Evolutionary conservation across 2,797 vertebrate species (phyloP).

Genomic region (Neopelma chrysocephalum): DNA sequence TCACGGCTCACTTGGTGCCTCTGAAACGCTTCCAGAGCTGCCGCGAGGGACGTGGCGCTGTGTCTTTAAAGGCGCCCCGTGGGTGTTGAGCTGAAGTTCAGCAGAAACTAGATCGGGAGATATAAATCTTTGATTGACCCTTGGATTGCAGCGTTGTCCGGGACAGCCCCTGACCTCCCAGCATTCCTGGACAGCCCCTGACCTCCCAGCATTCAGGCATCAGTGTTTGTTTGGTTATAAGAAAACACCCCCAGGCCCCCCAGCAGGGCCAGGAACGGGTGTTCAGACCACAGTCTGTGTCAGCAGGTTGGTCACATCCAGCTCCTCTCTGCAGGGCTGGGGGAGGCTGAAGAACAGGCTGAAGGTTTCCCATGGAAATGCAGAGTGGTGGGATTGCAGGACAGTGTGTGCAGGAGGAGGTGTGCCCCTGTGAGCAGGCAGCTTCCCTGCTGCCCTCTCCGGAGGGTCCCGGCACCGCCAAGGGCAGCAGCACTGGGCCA

Average conservation of each 20-base stretch:
- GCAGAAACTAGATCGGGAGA: slow-evolving; percentile 11
- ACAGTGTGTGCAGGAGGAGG: background rate
- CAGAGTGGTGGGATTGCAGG: background rate
- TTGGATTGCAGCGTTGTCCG: background rate
- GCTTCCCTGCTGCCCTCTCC: background rate
- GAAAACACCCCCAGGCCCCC: background rate
- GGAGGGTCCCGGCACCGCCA: background rate
- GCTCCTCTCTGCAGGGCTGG: background rate
- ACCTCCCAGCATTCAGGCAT: background rate
- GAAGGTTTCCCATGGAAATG: background rate
- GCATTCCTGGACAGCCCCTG: background rate
- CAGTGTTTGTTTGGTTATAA: background rate
- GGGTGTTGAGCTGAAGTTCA: slow-evolving; percentile 19
- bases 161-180: background rate
- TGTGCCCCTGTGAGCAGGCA: background rate
- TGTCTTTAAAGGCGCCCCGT: background rate
- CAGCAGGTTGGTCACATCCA: background rate
- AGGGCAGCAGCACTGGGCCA: background rate
- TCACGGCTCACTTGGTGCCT: background rate
- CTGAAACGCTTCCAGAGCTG: background rate
- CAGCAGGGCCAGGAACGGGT: background rate
- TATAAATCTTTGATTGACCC: slow-evolving; percentile 9
- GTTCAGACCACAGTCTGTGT: background rate
- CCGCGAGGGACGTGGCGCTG: background rate
- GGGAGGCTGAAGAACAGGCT: background rate